Percentiles rank a stretch among this genome's conserved stretches.
These are phyloP conservation scores for Sabellastarte sp. DNA, from an alignment of 2,888 invertebrate genomes.

Conservation along the genomic window DNA sequence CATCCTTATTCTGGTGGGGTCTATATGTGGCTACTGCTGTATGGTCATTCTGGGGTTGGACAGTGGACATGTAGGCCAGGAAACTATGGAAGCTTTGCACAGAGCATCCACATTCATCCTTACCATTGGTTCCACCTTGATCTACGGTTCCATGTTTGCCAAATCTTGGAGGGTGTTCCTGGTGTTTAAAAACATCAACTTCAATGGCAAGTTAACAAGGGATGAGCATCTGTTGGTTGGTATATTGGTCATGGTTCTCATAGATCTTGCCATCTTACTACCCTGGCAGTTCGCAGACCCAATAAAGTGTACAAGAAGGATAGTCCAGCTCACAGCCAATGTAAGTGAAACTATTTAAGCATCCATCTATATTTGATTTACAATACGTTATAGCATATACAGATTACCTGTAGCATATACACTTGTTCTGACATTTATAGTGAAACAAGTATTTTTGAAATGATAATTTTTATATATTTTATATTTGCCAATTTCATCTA, in stretches of 20 bases:
- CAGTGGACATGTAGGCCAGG: conserved; percentile 4
- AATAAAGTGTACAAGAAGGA: conserved; percentile 12
- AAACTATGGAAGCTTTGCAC: conserved; percentile 13
- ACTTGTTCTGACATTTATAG: too few relatives aligned
- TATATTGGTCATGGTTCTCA: conserved; percentile 13
- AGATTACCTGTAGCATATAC: too few relatives aligned
- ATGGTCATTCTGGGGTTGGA: conserved; percentile 20
- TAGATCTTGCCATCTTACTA: conserved; percentile 22
- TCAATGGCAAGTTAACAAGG: conserved; percentile 23
- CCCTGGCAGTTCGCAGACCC: conserved; percentile 25
- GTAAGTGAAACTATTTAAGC: too few relatives aligned
- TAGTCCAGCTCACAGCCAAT: background rate
- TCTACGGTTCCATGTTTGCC: conserved; percentile 22
- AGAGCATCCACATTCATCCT: conserved; percentile 15
- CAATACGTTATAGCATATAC: too few relatives aligned
- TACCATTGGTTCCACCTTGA: conserved; percentile 16
- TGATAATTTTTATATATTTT: too few relatives aligned
- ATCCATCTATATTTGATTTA: too few relatives aligned
- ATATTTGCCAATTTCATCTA: too few relatives aligned
- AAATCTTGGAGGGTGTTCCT: conserved; percentile 26
- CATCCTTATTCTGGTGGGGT: conserved; percentile 18
- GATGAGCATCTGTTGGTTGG: conserved; percentile 19
- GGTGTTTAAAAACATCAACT: conserved; percentile 26
- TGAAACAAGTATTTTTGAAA: too few relatives aligned
- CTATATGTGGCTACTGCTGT: conserved; percentile 7